Base-by-base conservation (phyloP, 2,113 vertebrate genomes). In the Saccopteryx leptura region DNA sequence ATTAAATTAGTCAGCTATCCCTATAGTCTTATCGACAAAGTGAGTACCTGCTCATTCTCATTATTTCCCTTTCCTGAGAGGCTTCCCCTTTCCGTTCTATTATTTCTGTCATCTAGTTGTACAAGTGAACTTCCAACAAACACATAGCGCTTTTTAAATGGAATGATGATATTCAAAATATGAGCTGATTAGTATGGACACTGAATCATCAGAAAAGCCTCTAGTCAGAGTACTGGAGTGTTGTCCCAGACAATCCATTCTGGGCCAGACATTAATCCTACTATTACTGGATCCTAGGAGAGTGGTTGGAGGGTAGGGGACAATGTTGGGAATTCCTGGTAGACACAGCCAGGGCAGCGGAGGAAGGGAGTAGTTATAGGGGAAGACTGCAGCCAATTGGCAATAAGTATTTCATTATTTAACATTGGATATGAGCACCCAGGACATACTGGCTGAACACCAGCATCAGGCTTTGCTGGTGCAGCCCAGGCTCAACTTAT, bases 341-440 rank as follows among this genome's bases (percentile, higher is more conserved):
- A 6, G n/a, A 68, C 17, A 54, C 7, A 13, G 19, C 15, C 54
- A 68, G 9, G 54, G 2, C 39, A 50, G 21, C 63, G 58, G 14
- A 23, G 28, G 23, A 31, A 17, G 82, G 24, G 58, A 31, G 50
- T 74, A 9, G 46, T 15, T 24, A 5, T 21, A 15, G 17, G 75
- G 19, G 26, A 68, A 88, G 10, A 88, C 46, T 79, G 12, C 9
- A 79, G 52, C 19, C 80, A 86, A 72, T 23, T 74, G 11, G 9
- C 33, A 71, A 72, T 50, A 96, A 81, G 66, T 3, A 85, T 84
- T 87, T 84, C 26, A 68, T 83, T 74, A 72, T 68, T 66, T 83
- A 61, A 66, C 39, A 46, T 76, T 18, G 28, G 9, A 9, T 80
- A 14, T 65, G 21, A 80, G n/a, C 33, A 48, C 26, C 28, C 33